Base-by-base conservation (phyloP, 2,888 invertebrate genomes). In the Eupithecia pulchellata region DNA sequence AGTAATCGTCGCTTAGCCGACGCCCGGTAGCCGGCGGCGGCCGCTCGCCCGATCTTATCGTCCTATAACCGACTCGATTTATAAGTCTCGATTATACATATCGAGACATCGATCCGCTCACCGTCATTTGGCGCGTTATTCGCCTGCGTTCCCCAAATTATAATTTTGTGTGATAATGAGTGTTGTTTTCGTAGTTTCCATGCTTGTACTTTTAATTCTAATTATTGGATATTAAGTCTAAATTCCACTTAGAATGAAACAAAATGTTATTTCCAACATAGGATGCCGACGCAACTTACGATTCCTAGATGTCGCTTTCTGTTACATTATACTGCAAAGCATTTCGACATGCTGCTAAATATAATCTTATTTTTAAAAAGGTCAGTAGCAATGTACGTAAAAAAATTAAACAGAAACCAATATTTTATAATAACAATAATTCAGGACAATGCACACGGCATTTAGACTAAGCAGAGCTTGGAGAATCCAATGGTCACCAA, bases 71-170 rank as follows among this genome's bases (percentile, higher is more conserved):
- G 92, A 91, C 88, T 91, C 93, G 92, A 92, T 93, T 93, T 93
- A 93, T 94, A 93, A 91, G 92, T 91, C 93, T 91, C 93, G 92
- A 93, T 93, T 92, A 93, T 92, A 93, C 83, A 88, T 91, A 93
- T 92, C 92, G 92, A 91, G 90, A 88, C 87, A 83, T 84, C 86
- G 90, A 88, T 88, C 87, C 86, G 90, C 91, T 91, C 87, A 87
- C 90, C 91, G 92, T 91, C 91, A 89, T 91, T 89, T 88, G 87
- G 86, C 87, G 85, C 84, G 83, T 87, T 89, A 90, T 91, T 89
- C 87, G 86, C 84, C 79, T 77, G 77, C 71, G 77, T 78, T 79
- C 82, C 79, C 79, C 78, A 84, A 83, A 86, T 86, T 85, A 84
- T 83, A 85, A 85, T 86, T 87, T 84, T 81, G 83, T 83, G 80